Percentiles rank a stretch among this genome's conserved stretches.
Evolutionary conservation across 2,888 invertebrate genomes (phyloP).

Genomic region (Tipula helvola): DNA sequence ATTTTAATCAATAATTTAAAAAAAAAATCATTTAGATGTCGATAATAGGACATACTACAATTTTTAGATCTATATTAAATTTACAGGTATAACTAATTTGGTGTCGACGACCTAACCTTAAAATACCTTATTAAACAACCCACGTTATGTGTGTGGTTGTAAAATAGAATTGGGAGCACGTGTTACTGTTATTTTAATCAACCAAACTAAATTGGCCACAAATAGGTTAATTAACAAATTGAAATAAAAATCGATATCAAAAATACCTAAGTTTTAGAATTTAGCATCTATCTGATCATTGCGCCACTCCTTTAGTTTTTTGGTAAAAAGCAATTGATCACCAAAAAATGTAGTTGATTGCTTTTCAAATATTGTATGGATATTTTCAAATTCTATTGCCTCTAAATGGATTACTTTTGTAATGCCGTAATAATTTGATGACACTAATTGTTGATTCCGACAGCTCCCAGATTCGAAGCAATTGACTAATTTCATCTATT

Average conservation of each 20-base stretch:
- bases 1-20: no score
- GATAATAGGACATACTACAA: no score
- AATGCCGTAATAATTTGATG: not conserved
- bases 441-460: not conserved
- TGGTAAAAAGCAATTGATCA: not conserved
- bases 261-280: not conserved
- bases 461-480: not conserved
- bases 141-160: no score
- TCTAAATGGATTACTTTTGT: not conserved
- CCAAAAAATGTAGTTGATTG: not conserved
- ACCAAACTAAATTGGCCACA: no score
- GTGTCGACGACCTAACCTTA: no score
- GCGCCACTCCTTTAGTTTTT: not conserved
- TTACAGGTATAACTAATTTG: no score
- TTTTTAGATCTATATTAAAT: no score
- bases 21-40: no score
- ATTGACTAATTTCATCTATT: not conserved
- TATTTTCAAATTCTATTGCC: not conserved
- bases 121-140: no score
- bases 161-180: no score
- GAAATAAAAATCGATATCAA: not conserved
- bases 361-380: not conserved
- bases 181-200: no score
- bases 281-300: not conserved
- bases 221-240: no score